Evolutionary conservation across 1,140 invertebrate genomes (phyloP).

Genomic region (Trachymyrmex cornetzi): DNA sequence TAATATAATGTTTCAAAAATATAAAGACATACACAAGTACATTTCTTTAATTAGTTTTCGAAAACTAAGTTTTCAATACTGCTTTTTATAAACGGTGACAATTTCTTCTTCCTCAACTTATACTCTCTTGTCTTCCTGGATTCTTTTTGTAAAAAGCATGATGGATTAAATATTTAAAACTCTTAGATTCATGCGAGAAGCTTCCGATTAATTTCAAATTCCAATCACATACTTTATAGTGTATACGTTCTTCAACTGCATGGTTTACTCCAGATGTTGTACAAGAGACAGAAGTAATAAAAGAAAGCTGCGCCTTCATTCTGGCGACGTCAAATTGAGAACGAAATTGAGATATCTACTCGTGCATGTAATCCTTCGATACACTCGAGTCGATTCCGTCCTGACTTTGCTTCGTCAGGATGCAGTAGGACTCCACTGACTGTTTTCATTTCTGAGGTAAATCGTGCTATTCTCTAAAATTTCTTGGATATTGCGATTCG

Average conservation of each 20-base stretch:
- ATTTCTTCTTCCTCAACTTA: not conserved
- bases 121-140: not conserved
- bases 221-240: not conserved
- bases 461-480: slow-evolving; percentile 32
- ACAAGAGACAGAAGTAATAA: slow-evolving; percentile 13
- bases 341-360: slow-evolving; percentile 47
- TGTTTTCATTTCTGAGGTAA: slow-evolving; percentile 30
- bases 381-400: slow-evolving; percentile 7
- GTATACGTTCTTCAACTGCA: not conserved
- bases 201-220: slow-evolving; percentile 3
- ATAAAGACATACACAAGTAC: not conserved
- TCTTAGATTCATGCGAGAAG: not conserved
- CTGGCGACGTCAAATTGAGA: slow-evolving; percentile 6
- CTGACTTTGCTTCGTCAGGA: slow-evolving; percentile 38
- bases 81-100: not conserved
- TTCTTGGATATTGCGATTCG: slow-evolving; percentile 37
- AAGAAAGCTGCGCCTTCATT: not conserved
- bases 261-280: not conserved
- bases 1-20: not conserved
- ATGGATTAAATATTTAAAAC: not conserved
- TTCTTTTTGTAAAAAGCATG: not conserved
- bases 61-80: not conserved
- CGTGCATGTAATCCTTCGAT: slow-evolving; percentile 47
- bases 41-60: not conserved
- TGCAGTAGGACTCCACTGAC: not conserved